Evolutionary conservation across 2,797 vertebrate genomes (phyloP).

Genomic region (Gambusia yucatana): DNA sequence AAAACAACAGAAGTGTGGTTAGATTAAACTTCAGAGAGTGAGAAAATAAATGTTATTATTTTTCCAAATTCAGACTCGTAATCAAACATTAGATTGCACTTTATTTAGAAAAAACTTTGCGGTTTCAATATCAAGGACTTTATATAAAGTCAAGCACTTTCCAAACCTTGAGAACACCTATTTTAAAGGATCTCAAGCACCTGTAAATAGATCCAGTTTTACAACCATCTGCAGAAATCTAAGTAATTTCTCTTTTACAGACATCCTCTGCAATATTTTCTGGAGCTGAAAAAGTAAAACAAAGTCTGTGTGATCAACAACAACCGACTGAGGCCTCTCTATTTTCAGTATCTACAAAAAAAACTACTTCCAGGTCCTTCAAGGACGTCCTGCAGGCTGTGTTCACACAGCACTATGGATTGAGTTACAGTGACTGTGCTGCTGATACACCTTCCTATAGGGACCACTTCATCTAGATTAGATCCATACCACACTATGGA

Average conservation of each 20-base stretch:
- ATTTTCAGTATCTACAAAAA: slow-evolving; percentile 10
- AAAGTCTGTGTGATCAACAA: neutral
- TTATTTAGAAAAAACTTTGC: no score
- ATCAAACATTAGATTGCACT: no score
- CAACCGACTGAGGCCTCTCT: neutral
- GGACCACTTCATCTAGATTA: slow-evolving; percentile 30
- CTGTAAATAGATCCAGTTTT: neutral
- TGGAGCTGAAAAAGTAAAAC: neutral
- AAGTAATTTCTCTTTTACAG: no score
- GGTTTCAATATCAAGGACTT: no score
- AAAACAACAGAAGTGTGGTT: no score
- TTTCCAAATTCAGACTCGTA: no score
- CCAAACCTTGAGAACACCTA: no score
- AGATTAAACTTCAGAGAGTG: no score
- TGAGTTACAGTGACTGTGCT: slow-evolving; percentile 21
- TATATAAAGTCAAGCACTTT: no score
- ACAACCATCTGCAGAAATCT: neutral
- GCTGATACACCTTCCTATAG: slow-evolving; percentile 1
- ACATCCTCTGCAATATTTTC: neutral
- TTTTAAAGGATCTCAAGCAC: no score
- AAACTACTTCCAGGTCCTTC: slow-evolving; percentile 13
- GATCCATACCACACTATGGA: neutral
- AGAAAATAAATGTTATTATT: no score
- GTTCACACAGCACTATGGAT: slow-evolving; percentile 14
- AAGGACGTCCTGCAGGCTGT: slow-evolving; percentile 20